Percentiles rank a stretch among this genome's conserved stretches.
Evolutionary conservation across 2,888 invertebrate genomes (phyloP).

Genomic region (Orchestes rusci): DNA sequence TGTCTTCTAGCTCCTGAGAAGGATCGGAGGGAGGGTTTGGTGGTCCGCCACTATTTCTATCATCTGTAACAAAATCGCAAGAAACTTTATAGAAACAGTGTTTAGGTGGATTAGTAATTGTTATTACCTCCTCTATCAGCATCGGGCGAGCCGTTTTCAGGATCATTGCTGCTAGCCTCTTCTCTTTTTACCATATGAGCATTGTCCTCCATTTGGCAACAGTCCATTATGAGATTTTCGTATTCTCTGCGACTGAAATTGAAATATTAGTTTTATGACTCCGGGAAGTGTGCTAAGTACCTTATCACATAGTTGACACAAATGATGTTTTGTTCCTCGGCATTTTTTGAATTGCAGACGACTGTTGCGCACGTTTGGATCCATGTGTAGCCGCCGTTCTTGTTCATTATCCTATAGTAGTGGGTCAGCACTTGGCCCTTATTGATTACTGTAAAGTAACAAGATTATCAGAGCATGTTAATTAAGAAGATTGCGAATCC

Average conservation of each 20-base stretch:
- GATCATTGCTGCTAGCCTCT: slow-evolving; percentile 67
- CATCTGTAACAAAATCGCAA: slow-evolving; percentile 41
- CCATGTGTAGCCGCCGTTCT: slow-evolving; percentile 94
- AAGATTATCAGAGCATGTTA: no score
- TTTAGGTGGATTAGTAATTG: not conserved
- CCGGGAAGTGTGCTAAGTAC: slow-evolving; percentile 46
- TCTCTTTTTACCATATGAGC: slow-evolving; percentile 76
- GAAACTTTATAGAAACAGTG: not conserved
- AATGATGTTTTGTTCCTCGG: slow-evolving; percentile 94
- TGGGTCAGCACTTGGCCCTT: slow-evolving; percentile 96
- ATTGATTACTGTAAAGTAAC: slow-evolving; percentile 73
- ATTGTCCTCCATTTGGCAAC: slow-evolving; percentile 84
- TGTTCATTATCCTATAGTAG: slow-evolving; percentile 94
- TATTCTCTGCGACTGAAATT: slow-evolving; percentile 74
- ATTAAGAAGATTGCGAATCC: no score
- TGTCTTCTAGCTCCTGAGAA: slow-evolving; percentile 40
- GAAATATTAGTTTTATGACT: not conserved
- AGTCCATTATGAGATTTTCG: slow-evolving; percentile 87
- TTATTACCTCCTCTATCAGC: slow-evolving; percentile 68
- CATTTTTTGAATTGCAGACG: slow-evolving; percentile 90
- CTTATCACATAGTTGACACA: slow-evolving; percentile 96
- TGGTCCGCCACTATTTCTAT: slow-evolving; percentile 50
- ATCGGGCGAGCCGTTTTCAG: slow-evolving; percentile 83
- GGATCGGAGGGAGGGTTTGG: slow-evolving; percentile 43
- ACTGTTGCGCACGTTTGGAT: slow-evolving; percentile 95